Evolutionary conservation across 2,797 vertebrate genomes (phyloP).

Genomic region (Chaenodraco wilsoni): DNA sequence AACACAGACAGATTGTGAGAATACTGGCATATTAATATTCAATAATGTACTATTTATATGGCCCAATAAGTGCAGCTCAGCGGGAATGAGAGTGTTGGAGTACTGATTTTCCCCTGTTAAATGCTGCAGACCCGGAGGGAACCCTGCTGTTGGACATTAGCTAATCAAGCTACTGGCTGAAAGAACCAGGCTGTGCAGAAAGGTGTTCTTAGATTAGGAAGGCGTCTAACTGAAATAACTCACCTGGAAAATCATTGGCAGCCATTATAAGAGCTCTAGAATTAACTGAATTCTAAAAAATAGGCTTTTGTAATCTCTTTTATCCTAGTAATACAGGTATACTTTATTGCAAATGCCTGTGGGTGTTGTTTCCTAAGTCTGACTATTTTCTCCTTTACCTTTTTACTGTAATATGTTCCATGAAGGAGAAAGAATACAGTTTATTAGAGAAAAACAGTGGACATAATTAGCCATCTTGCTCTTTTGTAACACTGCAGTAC

Average conservation of each 20-base stretch:
- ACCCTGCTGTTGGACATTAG: conserved; percentile 35
- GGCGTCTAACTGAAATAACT: conserved; percentile 35
- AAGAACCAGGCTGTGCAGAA: conserved; percentile 16
- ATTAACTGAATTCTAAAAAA: neutral
- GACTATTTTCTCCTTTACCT: neutral
- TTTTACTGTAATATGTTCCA: neutral
- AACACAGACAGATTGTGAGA: no score
- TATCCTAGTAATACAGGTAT: neutral
- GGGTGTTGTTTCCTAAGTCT: neutral
- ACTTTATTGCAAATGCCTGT: no score
- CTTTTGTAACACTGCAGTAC: neutral
- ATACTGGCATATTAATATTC: neutral
- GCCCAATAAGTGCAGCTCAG: conserved; percentile 18
- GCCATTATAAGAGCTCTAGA: conserved; percentile 7
- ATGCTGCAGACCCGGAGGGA: conserved; percentile 41
- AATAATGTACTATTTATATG: conserved; percentile 4
- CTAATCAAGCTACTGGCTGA: conserved; percentile 49
- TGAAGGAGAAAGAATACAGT: conserved; percentile 5
- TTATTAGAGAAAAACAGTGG: neutral
- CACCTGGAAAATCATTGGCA: conserved; percentile 46
- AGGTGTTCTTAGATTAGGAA: conserved; percentile 33
- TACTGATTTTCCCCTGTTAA: conserved; percentile 28
- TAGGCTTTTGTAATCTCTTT: neutral
- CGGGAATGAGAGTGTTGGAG: conserved; percentile 7
- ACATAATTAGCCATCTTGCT: neutral